Evolutionary conservation across 2,888 invertebrate species (phyloP), one percentile per base, ranked within the genome.

Genomic region (Drosophila subsilvestris): DNA sequence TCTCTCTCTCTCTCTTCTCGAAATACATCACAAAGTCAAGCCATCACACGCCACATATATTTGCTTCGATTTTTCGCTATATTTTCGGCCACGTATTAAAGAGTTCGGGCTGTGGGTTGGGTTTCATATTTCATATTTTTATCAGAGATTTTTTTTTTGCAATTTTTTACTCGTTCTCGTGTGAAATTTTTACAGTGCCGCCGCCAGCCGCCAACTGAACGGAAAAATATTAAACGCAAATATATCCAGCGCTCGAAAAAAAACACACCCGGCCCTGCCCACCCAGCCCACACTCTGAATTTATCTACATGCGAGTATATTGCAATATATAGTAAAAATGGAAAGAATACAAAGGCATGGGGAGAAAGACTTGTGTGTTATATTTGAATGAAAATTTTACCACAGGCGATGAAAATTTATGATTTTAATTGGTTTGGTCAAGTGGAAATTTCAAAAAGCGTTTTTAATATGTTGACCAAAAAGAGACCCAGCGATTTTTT

Each of bases 371-470:
- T 65, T 71, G 25, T 25, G 72, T 42, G 72, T 37, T 65, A 72
- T 69, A 80, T 79, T 76, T 71, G 77, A 71, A 56, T 66, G 57
- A 76, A 72, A 79, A 76, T 77, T 77, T 73, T 29, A 66, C 63
- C 69, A 53, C 63, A 70, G 69, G 76, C 63, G 44, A 50, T 67
- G 70, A 29, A 86, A 76, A 87, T 84, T 82, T 87, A 86, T 87
- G 88, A 73, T 80, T 83, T 83, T 86, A 87, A 87, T 84, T 83
- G 86, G 83, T 72, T 86, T 86, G 83, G 86, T 88, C 83, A 75
- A 80, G 86, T 72, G 86, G 86, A 86, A 86, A 78, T 67, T 80
- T 76, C 66, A 54, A 71, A 71, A 71, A 67, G 61, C 76, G 58
- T 62, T 75, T 75, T 75, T 75, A 75, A 71, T 75, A 76, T 75